Base-by-base conservation (phyloP, 2,113 vertebrate species). In the Toxotes chatareus region DNA sequence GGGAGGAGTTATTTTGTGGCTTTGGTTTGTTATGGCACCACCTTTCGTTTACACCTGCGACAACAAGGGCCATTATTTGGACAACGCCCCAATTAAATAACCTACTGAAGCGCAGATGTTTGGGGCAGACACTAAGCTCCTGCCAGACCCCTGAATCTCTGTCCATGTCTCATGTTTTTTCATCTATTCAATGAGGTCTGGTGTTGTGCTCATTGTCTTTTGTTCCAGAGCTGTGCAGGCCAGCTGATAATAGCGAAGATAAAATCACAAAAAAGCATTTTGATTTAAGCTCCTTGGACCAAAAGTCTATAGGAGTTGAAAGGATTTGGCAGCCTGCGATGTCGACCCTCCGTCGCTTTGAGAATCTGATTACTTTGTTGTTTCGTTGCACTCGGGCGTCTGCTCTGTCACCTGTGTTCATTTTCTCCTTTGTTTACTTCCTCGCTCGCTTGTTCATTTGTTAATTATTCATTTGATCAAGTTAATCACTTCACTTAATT, bases 381-480 rank as follows among this genome's bases (percentile, higher is more conserved):
- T 74, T 74, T 10, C 3, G 21, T 27, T 7, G 40, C 76, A 32
- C 12, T 55, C 12, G 34, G 23, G 31, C 53, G 44, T 51, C 49
- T 4, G 34, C 51, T 36, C 11, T 0, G 23, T 73, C 75, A 90
- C 83, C 78, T 88, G 76, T 68, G 61, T 61, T 81, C 56, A 74
- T 82, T 79, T 59, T 36, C 76, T 40, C 51, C 60, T 46, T 47
- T 63, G 79, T 83, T 85, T 73, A 61, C 67, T 49, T 61, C 71
- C 40, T 51, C 8, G 32, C 49, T 53, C 64, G 9, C 53, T 51
- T 4, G 42, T 49, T 76, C 62, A 16, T 57, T 64, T 34, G 56
- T 76, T 72, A 79, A 81, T 84, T 51, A 86, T 84, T 79, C 57
- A 76, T 78, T 44, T 51, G 56, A 56, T 86, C 60, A 38, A 16